Percentiles rank a stretch among this genome's conserved stretches.
These are phyloP conservation scores for Novumbra hubbsi DNA, from an alignment of 2,797 vertebrate species.

Conservation along the genomic window DNA sequence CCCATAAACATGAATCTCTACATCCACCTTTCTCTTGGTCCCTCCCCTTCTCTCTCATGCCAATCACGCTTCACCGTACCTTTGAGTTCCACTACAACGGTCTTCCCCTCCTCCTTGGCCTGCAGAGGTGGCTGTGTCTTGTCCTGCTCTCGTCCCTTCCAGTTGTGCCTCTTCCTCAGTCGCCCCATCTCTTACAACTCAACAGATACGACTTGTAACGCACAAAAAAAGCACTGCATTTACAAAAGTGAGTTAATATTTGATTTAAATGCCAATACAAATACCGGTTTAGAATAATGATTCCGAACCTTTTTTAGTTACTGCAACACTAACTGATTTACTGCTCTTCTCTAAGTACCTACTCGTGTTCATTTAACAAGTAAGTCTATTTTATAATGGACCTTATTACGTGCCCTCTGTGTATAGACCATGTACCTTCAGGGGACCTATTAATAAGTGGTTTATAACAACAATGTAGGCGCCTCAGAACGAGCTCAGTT, in stretches of 20 bases:
- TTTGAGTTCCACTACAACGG: constrained; percentile 10
- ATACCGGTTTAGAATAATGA: too few species aligned
- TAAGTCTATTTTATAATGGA: too few species aligned
- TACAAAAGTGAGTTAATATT: background rate
- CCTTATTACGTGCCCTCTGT: too few species aligned
- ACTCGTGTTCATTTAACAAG: too few species aligned
- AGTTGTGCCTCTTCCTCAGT: constrained; percentile 79
- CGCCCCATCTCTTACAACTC: constrained; percentile 75
- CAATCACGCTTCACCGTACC: background rate
- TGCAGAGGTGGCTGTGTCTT: background rate
- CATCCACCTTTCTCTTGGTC: background rate
- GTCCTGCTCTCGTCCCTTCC: constrained; percentile 77
- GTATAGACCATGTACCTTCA: too few species aligned
- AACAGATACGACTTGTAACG: background rate
- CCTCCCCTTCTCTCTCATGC: background rate
- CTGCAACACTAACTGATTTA: too few species aligned
- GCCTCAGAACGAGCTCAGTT: too few species aligned
- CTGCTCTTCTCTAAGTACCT: too few species aligned
- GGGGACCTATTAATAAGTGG: too few species aligned
- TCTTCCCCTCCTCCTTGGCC: background rate
- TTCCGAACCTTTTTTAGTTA: too few species aligned
- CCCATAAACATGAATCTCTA: background rate
- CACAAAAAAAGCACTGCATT: background rate
- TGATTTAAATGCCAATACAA: background rate
- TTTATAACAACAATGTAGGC: too few species aligned